A percentile compares a stretch with the other conserved stretches of the same genome.
These are phyloP conservation scores for Coenonympha glycerion DNA, from an alignment of 2,888 invertebrate species.

Conservation along the genomic window DNA sequence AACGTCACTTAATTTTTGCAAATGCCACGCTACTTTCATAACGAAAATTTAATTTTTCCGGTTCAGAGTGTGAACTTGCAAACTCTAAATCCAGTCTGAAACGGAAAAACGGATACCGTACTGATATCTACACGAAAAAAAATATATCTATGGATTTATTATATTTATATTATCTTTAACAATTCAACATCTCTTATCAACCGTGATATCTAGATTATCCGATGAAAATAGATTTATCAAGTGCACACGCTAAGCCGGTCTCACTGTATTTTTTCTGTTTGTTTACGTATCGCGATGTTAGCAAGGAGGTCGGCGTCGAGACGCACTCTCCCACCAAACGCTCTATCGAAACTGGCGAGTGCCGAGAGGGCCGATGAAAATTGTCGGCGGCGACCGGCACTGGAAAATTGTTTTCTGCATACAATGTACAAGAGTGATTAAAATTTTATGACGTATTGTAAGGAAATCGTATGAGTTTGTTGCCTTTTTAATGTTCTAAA, in stretches of 20 bases:
- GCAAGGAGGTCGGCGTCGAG: constrained; percentile 26
- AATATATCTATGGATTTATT: too few relatives aligned
- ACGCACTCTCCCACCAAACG: constrained; percentile 34
- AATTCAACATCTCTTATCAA: too few relatives aligned
- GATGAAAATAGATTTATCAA: neutral
- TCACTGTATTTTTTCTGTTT: constrained; percentile 31
- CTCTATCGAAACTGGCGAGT: constrained; percentile 39
- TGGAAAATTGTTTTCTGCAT: constrained; percentile 54
- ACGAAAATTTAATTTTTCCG: constrained; percentile 22
- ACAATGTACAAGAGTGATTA: constrained; percentile 23
- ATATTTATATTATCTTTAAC: too few relatives aligned
- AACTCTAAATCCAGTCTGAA: neutral
- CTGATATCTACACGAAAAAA: too few relatives aligned
- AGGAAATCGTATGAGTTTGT: neutral
- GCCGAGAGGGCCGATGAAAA: constrained; percentile 40
- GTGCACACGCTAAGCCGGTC: neutral
- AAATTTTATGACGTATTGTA: constrained; percentile 14
- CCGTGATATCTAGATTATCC: neutral
- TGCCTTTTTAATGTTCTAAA: neutral
- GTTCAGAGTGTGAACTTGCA: neutral
- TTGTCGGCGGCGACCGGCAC: constrained; percentile 36
- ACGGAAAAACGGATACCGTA: too few relatives aligned
- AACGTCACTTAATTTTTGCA: constrained; percentile 17
- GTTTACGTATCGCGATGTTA: constrained; percentile 48
- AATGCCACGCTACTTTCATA: constrained; percentile 28